Conservation (phyloP, 2,113 vertebrate species). For the Xyrauchen texanus region DNA sequence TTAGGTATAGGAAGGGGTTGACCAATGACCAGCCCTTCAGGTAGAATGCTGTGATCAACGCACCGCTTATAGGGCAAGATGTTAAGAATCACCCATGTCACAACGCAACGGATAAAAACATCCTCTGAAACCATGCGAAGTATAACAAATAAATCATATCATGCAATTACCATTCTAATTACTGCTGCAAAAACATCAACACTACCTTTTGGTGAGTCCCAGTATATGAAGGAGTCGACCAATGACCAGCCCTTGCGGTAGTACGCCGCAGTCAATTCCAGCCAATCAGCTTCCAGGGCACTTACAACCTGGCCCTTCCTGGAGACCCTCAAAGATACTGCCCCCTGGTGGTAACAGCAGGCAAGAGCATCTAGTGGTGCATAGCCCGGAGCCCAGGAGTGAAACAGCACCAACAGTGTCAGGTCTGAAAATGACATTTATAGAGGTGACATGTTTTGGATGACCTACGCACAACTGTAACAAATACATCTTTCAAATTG, state of each 20-base stretch:
- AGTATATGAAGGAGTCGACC: slow-evolving; percentile 93
- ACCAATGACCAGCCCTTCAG: slow-evolving; percentile 91
- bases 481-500: neutral
- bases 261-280: slow-evolving; percentile 90
- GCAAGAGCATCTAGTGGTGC: slow-evolving; percentile 75
- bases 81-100: too few relatives aligned
- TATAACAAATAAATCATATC: too few relatives aligned
- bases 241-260: slow-evolving; percentile 92
- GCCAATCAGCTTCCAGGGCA: slow-evolving; percentile 92
- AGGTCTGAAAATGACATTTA: slow-evolving; percentile 67
- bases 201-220: slow-evolving; percentile 89
- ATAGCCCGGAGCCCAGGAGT: slow-evolving; percentile 76
- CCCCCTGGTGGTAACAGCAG: slow-evolving; percentile 89
- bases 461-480: too few relatives aligned
- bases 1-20: slow-evolving; percentile 91
- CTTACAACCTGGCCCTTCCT: slow-evolving; percentile 89
- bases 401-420: slow-evolving; percentile 87
- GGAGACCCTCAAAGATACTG: slow-evolving; percentile 87
- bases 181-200: neutral
- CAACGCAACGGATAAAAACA: too few relatives aligned
- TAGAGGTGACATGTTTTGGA: neutral
- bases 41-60: slow-evolving; percentile 87
- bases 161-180: too few relatives aligned
- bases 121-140: too few relatives aligned
- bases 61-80: too few relatives aligned